Evolutionary conservation across 2,888 invertebrate genomes (phyloP), one percentile per base, ranked within the genome.

Genomic region (Resseliella maxima): DNA sequence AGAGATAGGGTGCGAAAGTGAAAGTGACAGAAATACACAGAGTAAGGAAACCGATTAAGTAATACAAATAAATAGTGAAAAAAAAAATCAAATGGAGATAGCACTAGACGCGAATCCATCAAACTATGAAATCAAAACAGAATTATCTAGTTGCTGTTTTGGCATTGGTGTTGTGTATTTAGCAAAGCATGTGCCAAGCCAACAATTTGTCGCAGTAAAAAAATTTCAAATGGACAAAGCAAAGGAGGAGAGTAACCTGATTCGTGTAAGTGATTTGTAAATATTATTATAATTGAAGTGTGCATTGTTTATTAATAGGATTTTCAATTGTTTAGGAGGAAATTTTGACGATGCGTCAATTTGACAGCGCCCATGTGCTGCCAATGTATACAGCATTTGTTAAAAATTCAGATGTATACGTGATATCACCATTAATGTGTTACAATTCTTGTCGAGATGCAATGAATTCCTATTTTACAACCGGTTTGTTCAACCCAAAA

Each of bases 391-490:
- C 94, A 46, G 94, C 95, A 3, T 97, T 97, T 91, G 95, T 97
- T 0, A 92, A 93, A 87, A 94, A 94, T n/a, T 93, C 93, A 72
- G 95, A 96, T 90, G 92, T 98, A 46, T 96, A 95, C 91, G 93
- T 96, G 8, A 93, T 97, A 24, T 94, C 95, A 88, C 97, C 97
- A 0, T 92, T 96, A 15, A 96, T 97, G 95, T 95, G 94, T 38
- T 96, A 94, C 89, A 96, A 97, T 2, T 97, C 97, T 0, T 96
- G 96, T 89, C 93, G 94, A 87, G 95, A 96, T 90, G 93, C 97
- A 88, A 92, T 97, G 10, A 93, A 93, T 89, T 94, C 94, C 88
- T 95, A 95, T 91, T 98, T 96, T 90, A 93, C 87, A 27, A 89
- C 90, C 35, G 90, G 90, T 90, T 27, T 72, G 12, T 81, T 0